A percentile compares a stretch with the other conserved stretches of the same genome.
These are phyloP conservation scores for Silurus meridionalis DNA, from an alignment of 2,113 vertebrate species.

Conservation along the genomic window DNA sequence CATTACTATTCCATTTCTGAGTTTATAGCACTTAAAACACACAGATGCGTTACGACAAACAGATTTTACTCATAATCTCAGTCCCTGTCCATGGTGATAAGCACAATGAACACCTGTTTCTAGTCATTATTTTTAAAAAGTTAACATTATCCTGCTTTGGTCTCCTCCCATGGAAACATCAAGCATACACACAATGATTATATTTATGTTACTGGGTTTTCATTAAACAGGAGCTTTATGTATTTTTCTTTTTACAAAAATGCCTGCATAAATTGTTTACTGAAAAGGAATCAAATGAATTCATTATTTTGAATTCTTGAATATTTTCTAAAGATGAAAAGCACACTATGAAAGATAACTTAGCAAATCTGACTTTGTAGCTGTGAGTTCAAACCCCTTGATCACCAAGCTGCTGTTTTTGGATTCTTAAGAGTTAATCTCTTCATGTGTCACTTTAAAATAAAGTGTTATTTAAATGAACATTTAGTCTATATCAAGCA, in stretches of 20 bases:
- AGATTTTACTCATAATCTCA: neutral
- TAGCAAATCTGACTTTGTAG: neutral
- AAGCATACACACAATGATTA: neutral
- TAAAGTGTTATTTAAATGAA: neutral
- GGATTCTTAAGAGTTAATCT: neutral
- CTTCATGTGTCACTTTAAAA: neutral
- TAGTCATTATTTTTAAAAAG: neutral
- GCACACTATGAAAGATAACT: neutral
- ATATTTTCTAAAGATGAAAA: neutral
- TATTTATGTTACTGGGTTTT: neutral
- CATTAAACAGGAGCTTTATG: neutral
- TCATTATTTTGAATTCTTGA: neutral
- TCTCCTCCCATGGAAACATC: conserved; percentile 10
- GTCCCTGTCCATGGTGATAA: neutral
- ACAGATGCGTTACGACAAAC: neutral
- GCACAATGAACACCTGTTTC: neutral
- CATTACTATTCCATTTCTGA: neutral
- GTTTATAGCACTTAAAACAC: neutral
- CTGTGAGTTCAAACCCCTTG: neutral
- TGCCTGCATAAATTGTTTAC: neutral
- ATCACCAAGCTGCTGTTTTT: neutral
- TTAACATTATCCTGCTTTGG: neutral
- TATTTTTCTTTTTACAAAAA: neutral
- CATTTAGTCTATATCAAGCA: neutral
- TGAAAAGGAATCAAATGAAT: neutral